Evolutionary conservation across 1,140 invertebrate genomes (phyloP).

Genomic region (Camponotus floridanus): DNA sequence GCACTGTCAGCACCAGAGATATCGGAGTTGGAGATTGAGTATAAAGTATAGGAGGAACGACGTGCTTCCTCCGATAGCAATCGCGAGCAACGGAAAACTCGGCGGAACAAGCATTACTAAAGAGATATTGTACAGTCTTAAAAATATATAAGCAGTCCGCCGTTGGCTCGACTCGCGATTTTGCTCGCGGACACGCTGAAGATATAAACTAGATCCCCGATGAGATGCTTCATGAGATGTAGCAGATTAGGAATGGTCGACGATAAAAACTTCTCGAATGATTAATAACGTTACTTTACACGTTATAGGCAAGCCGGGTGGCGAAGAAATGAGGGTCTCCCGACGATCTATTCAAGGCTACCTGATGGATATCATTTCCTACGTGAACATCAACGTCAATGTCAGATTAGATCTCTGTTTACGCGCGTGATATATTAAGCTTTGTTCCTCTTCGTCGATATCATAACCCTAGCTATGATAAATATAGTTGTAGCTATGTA

Average conservation of each 20-base stretch:
- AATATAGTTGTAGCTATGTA: background rate
- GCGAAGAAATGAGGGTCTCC: background rate
- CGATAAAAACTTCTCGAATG: constrained; percentile 71
- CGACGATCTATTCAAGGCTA: constrained; percentile 15
- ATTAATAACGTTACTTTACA: constrained; percentile 38
- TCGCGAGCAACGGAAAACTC: constrained; percentile 42
- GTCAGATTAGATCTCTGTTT: constrained; percentile 19
- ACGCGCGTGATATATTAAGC: constrained; percentile 8
- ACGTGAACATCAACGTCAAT: background rate
- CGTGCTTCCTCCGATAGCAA: background rate
- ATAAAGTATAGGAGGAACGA: constrained; percentile 6
- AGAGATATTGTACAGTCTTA: constrained; percentile 68
- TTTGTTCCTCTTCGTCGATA: constrained; percentile 30
- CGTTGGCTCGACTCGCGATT: constrained; percentile 20
- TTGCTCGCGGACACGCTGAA: constrained; percentile 28
- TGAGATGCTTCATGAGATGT: constrained; percentile 41
- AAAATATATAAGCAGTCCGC: constrained; percentile 68
- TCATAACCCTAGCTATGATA: constrained; percentile 22
- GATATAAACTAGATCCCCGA: constrained; percentile 57
- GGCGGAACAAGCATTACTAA: constrained; percentile 17
- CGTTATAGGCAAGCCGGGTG: constrained; percentile 22
- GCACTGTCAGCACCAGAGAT: constrained; percentile 55
- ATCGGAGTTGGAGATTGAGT: constrained; percentile 13
- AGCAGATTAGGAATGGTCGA: constrained; percentile 66
- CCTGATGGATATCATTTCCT: background rate